A percentile compares a stretch with the other conserved stretches of the same genome.
These are phyloP conservation scores for Bos indicus DNA, from an alignment of 2,113 vertebrate genomes.

Conservation along the genomic window DNA sequence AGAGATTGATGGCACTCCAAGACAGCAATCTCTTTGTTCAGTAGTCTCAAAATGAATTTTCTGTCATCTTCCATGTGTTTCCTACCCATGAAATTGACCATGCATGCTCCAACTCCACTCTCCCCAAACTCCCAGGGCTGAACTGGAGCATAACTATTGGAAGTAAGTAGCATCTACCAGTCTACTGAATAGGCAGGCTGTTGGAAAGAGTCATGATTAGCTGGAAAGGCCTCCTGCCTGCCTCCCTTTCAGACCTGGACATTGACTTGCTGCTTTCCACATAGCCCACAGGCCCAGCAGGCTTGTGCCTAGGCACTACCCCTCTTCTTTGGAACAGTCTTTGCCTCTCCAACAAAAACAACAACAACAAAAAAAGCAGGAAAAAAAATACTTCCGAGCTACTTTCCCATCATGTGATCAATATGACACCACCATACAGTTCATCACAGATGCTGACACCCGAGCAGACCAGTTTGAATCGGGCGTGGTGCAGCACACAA, in stretches of 20 bases:
- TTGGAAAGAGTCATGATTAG: background rate
- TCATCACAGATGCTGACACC: slow-evolving; percentile 24
- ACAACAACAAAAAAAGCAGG: background rate
- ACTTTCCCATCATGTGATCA: slow-evolving; percentile 13
- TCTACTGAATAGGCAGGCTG: background rate
- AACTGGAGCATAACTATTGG: background rate
- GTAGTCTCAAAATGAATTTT: background rate
- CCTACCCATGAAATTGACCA: background rate
- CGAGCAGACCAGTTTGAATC: background rate
- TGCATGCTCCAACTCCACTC: background rate
- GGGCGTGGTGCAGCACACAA: background rate
- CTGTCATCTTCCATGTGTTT: background rate
- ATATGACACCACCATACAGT: background rate
- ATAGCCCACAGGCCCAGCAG: background rate
- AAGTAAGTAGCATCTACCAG: background rate
- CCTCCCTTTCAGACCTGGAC: background rate
- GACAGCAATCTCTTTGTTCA: background rate
- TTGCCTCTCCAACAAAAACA: background rate
- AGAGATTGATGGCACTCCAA: background rate
- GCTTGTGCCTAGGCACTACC: background rate
- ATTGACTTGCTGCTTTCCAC: background rate
- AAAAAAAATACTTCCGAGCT: background rate
- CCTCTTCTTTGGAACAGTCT: background rate
- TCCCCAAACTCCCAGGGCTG: background rate
- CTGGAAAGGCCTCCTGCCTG: background rate